Base-by-base conservation (phyloP, 2,113 vertebrate species). In the Deroptyus accipitrinus region DNA sequence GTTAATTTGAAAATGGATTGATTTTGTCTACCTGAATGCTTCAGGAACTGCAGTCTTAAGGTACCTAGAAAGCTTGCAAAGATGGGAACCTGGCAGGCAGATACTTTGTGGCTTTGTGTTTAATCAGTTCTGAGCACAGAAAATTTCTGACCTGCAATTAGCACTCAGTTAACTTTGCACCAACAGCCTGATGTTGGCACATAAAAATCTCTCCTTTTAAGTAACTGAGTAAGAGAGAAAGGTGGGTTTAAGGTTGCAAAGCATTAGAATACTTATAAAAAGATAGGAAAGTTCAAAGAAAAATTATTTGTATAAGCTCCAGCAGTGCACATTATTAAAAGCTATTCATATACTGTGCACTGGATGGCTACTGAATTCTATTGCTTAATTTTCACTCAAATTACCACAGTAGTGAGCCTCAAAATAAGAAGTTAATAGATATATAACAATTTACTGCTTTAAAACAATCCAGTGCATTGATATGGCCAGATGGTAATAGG, bases 241-340 rank as follows among this genome's bases (percentile, higher is more conserved):
- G 86, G 62, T 72, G 39, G 9, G 9, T 46, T 93, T 90, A 92
- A 86, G 2, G 3, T 39, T 52, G 33, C 61, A 72, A 27, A 93
- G 41, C 42, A 57, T 82, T 57, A 62, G 62, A 90, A 86, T 62
- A 84, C 35, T 68, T 75, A 52, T 9, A 78, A 94, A 83, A 93
- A 75, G 68, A 91, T 73, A 81, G 68, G 51, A 86, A 86, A 94
- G 48, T 82, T 94, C 88, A 96, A 96, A 96, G 76, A 92, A 86
- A 86, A 90, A 88, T 64, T 3, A 84, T 88, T 77, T 84, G 25
- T 92, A 73, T 83, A 75, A 91, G 62, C 52, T 92, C 90, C 92
- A 72, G 83, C 64, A 66, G 82, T 9, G 84, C 61, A 73, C 68
- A 76, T 84, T 93, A 91, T 93, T 88, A 95, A 92, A 96, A 97